Conservation (phyloP, 2,797 vertebrate species). For the Cossypha dichroa region DNA sequence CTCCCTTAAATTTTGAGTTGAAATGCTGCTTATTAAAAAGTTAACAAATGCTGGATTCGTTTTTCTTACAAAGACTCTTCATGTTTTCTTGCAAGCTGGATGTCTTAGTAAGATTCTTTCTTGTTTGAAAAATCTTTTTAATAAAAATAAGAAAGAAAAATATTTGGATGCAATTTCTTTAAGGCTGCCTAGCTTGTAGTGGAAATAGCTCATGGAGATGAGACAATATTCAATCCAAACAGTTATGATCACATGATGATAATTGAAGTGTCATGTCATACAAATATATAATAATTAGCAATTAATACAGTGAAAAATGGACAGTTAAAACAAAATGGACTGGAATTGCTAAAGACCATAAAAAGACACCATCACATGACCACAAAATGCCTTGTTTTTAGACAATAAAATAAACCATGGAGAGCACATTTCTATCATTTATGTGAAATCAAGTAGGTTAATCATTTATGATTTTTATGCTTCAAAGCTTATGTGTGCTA, state of each 20-base stretch:
- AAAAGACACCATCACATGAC: neutral
- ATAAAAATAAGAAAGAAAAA: neutral
- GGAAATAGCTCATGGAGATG: neutral
- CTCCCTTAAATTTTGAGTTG: neutral
- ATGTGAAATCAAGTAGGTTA: conserved; percentile 68
- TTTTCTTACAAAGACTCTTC: neutral
- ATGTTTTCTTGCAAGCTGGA: neutral
- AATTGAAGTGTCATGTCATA: conserved; percentile 24
- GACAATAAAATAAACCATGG: conserved; percentile 30
- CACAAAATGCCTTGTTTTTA: conserved; percentile 20
- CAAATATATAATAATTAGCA: conserved; percentile 63
- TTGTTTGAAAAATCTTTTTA: neutral
- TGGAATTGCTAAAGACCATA: neutral
- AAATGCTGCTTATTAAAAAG: neutral
- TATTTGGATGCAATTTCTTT: neutral
- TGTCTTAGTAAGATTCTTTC: neutral
- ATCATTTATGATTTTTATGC: conserved; percentile 76
- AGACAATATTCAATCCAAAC: neutral
- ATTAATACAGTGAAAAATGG: conserved; percentile 48
- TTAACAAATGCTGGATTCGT: neutral
- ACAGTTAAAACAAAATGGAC: conserved; percentile 12
- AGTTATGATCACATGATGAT: conserved; percentile 18
- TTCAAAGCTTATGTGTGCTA: conserved; percentile 67
- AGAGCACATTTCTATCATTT: conserved; percentile 64
- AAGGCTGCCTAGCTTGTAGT: neutral